Evolutionary conservation across 2,888 invertebrate species (phyloP), one percentile per base, ranked within the genome.

Genomic region (Papilio gigon): DNA sequence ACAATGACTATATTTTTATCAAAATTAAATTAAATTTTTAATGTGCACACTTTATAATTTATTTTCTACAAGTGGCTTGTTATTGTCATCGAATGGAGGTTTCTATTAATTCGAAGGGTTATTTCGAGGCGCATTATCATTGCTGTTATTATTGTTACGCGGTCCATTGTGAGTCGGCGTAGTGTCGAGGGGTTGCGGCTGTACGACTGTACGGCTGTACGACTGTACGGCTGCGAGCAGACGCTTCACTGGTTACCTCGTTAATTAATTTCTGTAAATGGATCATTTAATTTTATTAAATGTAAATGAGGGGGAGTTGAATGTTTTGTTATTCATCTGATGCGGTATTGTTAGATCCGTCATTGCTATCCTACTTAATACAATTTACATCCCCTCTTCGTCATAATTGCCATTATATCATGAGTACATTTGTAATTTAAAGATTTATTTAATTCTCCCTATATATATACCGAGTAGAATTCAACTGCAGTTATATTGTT

Each of bases 251-350:
- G 92, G 83, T 78, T 86, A 85, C 83, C 85, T 89, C 86, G 82
- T 91, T 92, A 92, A 91, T 92, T 92, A 92, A 89, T 91, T 89
- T 90, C 85, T 87, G 78, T 89, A 90, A 91, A 91, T 90, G 92
- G 84, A 90, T 92, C 91, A 92, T 92, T 91, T 91, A 92, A 91
- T 92, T 91, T 91, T 83, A 92, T 90, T 89, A 89, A 90, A 90
- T 92, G 87, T 87, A 91, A 92, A 91, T 90, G 83, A 88, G 86
- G 87, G 89, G 90, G 86, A 86, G 86, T 84, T 80, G 79, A 11
- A n/a, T 81, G 82, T 77, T 80, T 80, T 80, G 77, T 83, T 83
- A 77, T 76, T 77, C 77, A 76, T 80, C 79, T 80, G 40, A 40
- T 9, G 65, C 59, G 27, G 35, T 60, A 53, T 65, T 68, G 60